phyloP scores from a whole-genome alignment of 2,797 vertebrate genomes.

The Fistularia tabacaria region DNA sequence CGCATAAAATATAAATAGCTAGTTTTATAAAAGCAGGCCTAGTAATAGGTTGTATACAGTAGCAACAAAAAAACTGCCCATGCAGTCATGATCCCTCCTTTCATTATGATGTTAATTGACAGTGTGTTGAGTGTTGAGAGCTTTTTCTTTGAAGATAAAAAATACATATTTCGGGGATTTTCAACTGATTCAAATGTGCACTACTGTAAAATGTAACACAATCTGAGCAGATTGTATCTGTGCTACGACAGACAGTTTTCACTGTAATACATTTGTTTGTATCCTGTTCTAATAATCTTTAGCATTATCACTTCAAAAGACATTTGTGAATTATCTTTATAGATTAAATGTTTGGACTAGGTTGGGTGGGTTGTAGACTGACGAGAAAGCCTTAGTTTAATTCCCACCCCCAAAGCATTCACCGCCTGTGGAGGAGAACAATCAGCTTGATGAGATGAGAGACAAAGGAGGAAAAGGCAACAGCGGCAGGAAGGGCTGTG shows the following conservation, averaged over 20 bases:
- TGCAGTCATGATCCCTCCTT: not conserved
- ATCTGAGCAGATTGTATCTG: too few species aligned
- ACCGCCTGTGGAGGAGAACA: slow-evolving; percentile 73
- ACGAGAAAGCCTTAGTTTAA: slow-evolving; percentile 42
- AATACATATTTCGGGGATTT: too few species aligned
- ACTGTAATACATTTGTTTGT: not conserved
- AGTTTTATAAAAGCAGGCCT: too few species aligned
- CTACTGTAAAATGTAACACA: too few species aligned
- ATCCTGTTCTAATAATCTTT: slow-evolving; percentile 3
- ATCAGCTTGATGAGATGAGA: slow-evolving; percentile 74
- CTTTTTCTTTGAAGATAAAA: too few species aligned
- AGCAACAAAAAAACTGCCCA: not conserved
- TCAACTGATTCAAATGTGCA: too few species aligned
- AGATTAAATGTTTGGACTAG: slow-evolving; percentile 12
- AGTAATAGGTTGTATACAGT: too few species aligned
- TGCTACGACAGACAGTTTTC: too few species aligned
- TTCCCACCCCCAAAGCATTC: slow-evolving; percentile 21
- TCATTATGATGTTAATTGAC: too few species aligned
- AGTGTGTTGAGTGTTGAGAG: too few species aligned
- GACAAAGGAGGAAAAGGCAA: slow-evolving; percentile 78
- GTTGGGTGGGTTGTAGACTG: slow-evolving; percentile 28
- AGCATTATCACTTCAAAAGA: slow-evolving; percentile 8
- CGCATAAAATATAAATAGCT: too few species aligned
- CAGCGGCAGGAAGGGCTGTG: slow-evolving; percentile 81
- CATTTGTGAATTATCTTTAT: slow-evolving; percentile 7